These are phyloP conservation scores for Rhagoletis pomonella DNA, from an alignment of 1,140 invertebrate species.

Conservation along the genomic window DNA sequence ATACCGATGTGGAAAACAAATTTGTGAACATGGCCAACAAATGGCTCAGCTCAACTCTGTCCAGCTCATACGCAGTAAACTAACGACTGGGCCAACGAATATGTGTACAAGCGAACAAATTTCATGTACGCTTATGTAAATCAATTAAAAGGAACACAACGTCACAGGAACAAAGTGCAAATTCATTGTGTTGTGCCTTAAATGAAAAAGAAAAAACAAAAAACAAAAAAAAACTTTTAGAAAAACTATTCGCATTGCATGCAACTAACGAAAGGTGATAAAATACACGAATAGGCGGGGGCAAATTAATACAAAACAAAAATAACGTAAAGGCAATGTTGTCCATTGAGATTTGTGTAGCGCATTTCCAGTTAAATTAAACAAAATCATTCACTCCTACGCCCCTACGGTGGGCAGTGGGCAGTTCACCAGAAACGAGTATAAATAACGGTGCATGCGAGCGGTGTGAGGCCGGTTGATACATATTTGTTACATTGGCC, in stretches of 20 bases:
- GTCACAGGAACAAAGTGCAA: slow-evolving; percentile 50
- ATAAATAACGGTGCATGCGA: background rate
- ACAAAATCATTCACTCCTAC: slow-evolving; percentile 47
- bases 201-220: background rate
- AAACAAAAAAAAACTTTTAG: slow-evolving; percentile 14
- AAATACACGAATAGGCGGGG: slow-evolving; percentile 47
- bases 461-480: background rate
- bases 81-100: background rate
- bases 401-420: background rate
- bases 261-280: slow-evolving; percentile 32
- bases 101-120: slow-evolving; percentile 26
- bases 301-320: background rate
- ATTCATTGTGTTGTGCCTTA: slow-evolving; percentile 18
- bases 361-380: slow-evolving; percentile 30
- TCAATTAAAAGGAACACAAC: slow-evolving; percentile 49
- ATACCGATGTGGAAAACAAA: slow-evolving; percentile 48
- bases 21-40: slow-evolving; percentile 49
- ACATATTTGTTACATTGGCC: background rate
- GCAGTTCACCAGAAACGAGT: too few species aligned
- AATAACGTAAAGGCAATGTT: background rate
- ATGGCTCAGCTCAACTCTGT: background rate
- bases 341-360: background rate
- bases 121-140: slow-evolving; percentile 34
- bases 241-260: background rate
- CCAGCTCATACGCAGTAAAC: background rate